Conservation (phyloP, 2,888 invertebrate genomes). For the Zygaena filipendulae region DNA sequence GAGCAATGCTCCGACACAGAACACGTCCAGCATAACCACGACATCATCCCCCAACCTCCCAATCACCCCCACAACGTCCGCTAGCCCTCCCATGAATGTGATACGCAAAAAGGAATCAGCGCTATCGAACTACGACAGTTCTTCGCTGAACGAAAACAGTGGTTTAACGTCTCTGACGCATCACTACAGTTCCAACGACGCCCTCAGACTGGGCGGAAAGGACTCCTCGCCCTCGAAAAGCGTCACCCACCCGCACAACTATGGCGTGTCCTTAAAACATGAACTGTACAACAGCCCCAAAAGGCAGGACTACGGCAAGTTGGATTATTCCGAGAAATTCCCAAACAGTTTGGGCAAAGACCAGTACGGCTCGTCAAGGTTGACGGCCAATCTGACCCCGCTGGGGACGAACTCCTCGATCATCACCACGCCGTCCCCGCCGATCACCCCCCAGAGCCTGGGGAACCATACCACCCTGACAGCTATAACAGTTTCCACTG, state of each 20-base stretch:
- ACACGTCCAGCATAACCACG: constrained; percentile 44
- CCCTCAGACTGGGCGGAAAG: constrained; percentile 42
- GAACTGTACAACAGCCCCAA: constrained; percentile 59
- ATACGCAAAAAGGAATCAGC: constrained; percentile 74
- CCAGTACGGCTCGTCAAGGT: constrained; percentile 56
- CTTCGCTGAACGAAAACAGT: constrained; percentile 42
- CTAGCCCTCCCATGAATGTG: constrained; percentile 74
- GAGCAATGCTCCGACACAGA: constrained; percentile 36
- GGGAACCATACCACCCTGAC: constrained; percentile 63
- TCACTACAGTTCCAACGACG: constrained; percentile 45
- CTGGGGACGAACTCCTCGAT: constrained; percentile 82
- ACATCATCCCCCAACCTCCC: constrained; percentile 72
- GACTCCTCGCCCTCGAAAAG: constrained; percentile 42
- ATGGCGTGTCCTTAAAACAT: constrained; percentile 57
- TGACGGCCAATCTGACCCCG: constrained; percentile 77
- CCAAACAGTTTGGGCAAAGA: constrained; percentile 53
- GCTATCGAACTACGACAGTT: constrained; percentile 45
- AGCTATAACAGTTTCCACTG: constrained; percentile 66
- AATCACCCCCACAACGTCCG: constrained; percentile 74
- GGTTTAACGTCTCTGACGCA: constrained; percentile 32
- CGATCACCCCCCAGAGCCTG: constrained; percentile 75
- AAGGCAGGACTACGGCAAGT: constrained; percentile 48
- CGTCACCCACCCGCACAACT: constrained; percentile 44
- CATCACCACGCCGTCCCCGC: constrained; percentile 84
- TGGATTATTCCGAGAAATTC: constrained; percentile 56